These are phyloP conservation scores for Thymallus thymallus DNA, from an alignment of 2,113 vertebrate species.

Conservation along the genomic window DNA sequence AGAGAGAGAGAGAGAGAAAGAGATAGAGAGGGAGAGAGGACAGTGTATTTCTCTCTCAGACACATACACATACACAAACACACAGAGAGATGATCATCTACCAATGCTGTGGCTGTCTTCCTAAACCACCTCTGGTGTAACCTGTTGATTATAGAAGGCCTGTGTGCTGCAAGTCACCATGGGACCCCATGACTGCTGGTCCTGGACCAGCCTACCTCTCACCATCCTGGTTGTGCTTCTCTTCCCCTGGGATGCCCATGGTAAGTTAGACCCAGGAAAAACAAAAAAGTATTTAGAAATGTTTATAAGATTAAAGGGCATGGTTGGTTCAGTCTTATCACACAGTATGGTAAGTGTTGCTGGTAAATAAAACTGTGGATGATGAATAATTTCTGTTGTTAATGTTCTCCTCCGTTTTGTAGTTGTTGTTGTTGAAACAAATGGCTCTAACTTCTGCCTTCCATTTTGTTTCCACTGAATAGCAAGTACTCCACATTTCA, in stretches of 20 bases:
- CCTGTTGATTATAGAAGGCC: slow-evolving; percentile 4
- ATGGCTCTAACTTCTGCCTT: background rate
- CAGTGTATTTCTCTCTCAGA: background rate
- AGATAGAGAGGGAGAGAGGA: background rate
- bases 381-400: no score
- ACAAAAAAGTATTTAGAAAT: no score
- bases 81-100: background rate
- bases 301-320: no score
- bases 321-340: no score
- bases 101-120: slow-evolving; percentile 5
- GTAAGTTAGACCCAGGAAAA: slow-evolving; percentile 42
- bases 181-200: slow-evolving; percentile 22
- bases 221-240: slow-evolving; percentile 29
- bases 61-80: background rate
- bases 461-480: background rate
- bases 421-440: background rate
- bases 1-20: background rate
- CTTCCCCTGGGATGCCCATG: slow-evolving; percentile 29
- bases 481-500: no score
- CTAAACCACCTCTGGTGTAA: background rate
- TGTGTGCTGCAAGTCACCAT: slow-evolving; percentile 33
- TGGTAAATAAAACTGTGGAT: no score
- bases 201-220: slow-evolving; percentile 18
- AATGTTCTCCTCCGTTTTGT: no score
- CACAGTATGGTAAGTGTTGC: no score